Percentiles rank a stretch among this genome's conserved stretches.
Conservation (phyloP, 1,140 invertebrate species). For the Acromyrmex charruanus region DNA sequence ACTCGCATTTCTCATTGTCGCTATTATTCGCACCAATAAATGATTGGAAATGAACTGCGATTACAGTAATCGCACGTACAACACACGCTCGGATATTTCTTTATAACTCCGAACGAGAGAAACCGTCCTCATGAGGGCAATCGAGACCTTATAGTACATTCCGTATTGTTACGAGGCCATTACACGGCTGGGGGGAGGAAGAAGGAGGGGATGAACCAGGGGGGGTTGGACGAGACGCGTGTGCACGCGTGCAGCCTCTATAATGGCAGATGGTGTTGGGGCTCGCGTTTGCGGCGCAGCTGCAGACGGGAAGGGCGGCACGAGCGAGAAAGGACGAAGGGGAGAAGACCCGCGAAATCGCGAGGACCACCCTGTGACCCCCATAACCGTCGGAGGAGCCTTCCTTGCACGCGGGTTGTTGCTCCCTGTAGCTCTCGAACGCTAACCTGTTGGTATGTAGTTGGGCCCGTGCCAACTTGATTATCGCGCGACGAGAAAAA, state of each 20-base stretch:
- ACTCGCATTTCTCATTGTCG: background rate
- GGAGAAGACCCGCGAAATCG: conserved; percentile 30
- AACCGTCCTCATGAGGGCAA: conserved; percentile 19
- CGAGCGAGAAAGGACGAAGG: conserved; percentile 8
- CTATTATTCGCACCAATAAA: conserved; percentile 21
- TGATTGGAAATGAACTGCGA: background rate
- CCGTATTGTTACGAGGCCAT: conserved; percentile 66
- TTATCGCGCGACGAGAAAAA: conserved; percentile 10
- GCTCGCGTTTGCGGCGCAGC: conserved; percentile 64
- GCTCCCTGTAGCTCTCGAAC: conserved; percentile 1
- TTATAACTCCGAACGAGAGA: conserved; percentile 27
- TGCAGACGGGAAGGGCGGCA: conserved; percentile 51
- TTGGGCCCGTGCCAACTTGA: conserved; percentile 34
- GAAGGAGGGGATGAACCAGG: background rate
- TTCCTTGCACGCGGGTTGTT: background rate
- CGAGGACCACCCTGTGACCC: conserved; percentile 56
- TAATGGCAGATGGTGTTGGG: conserved; percentile 73
- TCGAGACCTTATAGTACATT: conserved; percentile 63
- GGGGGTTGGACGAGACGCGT: conserved; percentile 22
- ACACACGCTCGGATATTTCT: background rate
- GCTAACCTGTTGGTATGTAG: conserved; percentile 53
- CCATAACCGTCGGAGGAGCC: conserved; percentile 4
- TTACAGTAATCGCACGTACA: background rate
- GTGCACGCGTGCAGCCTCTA: conserved; percentile 64
- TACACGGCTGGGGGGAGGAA: conserved; percentile 42